Evolutionary conservation across 2,888 invertebrate species (phyloP).

Genomic region (Eustalomyia histrio): DNA sequence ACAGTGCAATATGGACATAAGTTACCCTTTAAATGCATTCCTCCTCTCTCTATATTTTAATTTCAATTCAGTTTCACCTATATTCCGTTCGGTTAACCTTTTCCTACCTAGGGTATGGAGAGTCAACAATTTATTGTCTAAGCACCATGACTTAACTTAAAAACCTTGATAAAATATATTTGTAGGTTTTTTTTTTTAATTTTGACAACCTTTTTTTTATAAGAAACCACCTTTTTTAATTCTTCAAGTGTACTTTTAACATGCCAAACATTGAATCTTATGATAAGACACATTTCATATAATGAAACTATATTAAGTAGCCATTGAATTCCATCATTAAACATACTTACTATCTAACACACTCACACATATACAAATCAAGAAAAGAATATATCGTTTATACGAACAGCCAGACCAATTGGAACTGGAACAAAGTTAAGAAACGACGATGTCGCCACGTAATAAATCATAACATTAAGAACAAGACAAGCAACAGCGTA

Average conservation of each 20-base stretch:
- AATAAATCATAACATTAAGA: conserved; percentile 65
- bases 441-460: conserved; percentile 58
- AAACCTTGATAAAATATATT: too few relatives aligned
- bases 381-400: neutral
- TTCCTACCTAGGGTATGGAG: too few relatives aligned
- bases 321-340: conserved; percentile 56
- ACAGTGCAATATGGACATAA: too few relatives aligned
- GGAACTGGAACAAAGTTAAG: conserved; percentile 25
- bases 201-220: too few relatives aligned
- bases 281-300: conserved; percentile 40
- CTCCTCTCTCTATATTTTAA: too few relatives aligned
- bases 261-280: conserved; percentile 23
- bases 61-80: too few relatives aligned
- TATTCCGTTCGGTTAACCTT: too few relatives aligned
- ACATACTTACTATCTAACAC: conserved; percentile 28
- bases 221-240: neutral
- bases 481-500: conserved; percentile 52
- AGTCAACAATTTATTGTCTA: too few relatives aligned
- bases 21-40: too few relatives aligned
- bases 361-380: neutral
- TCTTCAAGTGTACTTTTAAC: conserved; percentile 21
- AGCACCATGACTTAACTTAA: too few relatives aligned
- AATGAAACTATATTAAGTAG: conserved; percentile 58
- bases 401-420: conserved; percentile 39
- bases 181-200: too few relatives aligned